Conservation (phyloP, 2,113 vertebrate genomes). For the Fulmarus glacialis region DNA sequence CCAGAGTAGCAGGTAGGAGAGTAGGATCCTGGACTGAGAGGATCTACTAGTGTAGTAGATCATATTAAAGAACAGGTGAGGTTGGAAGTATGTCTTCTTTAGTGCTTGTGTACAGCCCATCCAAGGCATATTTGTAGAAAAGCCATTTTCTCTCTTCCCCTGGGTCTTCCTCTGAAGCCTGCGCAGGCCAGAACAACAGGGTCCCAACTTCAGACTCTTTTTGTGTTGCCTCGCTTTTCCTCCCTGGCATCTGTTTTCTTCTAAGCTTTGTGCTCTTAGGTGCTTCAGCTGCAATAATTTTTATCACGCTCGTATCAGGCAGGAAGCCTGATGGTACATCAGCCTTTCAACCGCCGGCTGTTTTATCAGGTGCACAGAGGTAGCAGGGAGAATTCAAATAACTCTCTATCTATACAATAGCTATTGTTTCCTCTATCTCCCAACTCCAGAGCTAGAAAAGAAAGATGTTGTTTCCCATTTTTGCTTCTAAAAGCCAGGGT, state of each 20-base stretch:
- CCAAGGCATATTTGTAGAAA: not conserved
- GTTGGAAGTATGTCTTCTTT: not conserved
- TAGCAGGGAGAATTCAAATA: not conserved
- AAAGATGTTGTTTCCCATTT: constrained; percentile 30
- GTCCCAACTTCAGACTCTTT: not conserved
- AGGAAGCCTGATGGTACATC: not conserved
- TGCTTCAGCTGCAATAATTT: constrained; percentile 10
- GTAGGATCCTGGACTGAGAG: not conserved
- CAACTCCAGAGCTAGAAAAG: not conserved
- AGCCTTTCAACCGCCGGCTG: not conserved
- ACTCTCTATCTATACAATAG: not conserved
- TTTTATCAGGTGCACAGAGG: constrained; percentile 61
- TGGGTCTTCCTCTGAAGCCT: not conserved
- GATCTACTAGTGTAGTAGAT: not conserved
- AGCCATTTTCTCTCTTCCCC: not conserved
- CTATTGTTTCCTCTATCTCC: constrained; percentile 21
- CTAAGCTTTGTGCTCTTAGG: not conserved
- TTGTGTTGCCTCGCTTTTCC: not conserved
- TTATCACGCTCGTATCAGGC: not conserved
- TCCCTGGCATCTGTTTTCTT: not conserved
- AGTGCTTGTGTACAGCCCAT: not conserved
- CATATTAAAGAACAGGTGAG: not conserved
- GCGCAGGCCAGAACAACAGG: not conserved
- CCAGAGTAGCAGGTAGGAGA: not conserved
- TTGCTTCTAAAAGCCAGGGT: not conserved